Base-by-base conservation (phyloP, 2,797 vertebrate genomes). In the Lindbergichthys nudifrons region DNA sequence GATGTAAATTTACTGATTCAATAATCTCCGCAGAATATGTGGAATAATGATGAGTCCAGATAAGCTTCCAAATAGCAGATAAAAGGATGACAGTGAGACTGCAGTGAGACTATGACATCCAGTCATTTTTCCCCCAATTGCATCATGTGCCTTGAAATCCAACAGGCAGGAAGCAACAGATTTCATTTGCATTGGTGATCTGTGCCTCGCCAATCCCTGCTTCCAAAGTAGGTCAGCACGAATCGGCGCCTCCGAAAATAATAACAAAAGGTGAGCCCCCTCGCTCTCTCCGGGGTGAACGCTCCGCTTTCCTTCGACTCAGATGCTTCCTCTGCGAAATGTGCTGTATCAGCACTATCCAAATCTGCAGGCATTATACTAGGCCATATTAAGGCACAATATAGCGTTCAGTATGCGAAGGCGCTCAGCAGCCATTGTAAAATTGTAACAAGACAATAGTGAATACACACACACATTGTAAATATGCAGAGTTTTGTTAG, bases 141-240 rank as follows among this genome's bases (percentile, higher is more conserved):
- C 81, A 81, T 84, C 86, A 87, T 81, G 66, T 69, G 84, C 53
- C 58, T 66, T 56, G 62, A 85, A 85, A 87, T 90, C 91, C 87
- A 85, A 91, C 83, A 89, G 80, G 83, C 87, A 48, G 82, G 82
- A 88, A 89, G 87, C 88, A 89, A 90, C 91, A 92, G 88, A 84
- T 90, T 84, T 80, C 65, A 86, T 89, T 89, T 87, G 85, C 92
- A 92, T 83, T 81, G 81, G 72, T 80, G 80, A 82, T 76, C 84
- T 48, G 82, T 13, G 67, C 80, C 79, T 89, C 84, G 73, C 81
- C 84, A 86, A 83, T 84, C 87, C 77, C 43, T 70, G 84, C 85
- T 88, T 78, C 85, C 85, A 89, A 93, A 94, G 86, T 94, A 92
- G 91, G 93, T 93, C 92, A 93, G 81, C 67, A 70, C 67, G 70